Conservation (phyloP, 2,888 invertebrate species). For the Lycophotia porphyrea region DNA sequence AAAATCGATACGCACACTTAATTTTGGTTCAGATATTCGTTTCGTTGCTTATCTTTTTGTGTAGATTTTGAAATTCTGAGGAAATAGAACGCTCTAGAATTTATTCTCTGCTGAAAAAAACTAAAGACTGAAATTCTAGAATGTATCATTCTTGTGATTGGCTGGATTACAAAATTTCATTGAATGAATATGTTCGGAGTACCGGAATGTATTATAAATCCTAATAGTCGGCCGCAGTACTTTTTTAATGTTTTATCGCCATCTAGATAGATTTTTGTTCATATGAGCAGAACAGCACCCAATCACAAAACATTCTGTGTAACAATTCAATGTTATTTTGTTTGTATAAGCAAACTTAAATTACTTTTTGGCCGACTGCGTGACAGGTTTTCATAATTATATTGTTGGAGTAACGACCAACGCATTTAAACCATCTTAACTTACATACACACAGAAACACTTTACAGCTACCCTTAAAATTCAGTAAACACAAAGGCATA, state of each 20-base stretch:
- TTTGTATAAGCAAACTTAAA: not conserved
- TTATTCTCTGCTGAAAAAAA: not conserved
- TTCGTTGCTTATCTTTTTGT: slow-evolving; percentile 39
- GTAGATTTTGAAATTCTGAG: slow-evolving; percentile 21
- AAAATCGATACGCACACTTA: slow-evolving; percentile 66
- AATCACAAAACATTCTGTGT: not conserved
- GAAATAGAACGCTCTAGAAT: not conserved
- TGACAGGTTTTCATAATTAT: not conserved
- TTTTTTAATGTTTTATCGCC: not conserved
- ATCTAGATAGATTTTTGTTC: not conserved
- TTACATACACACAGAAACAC: not conserved
- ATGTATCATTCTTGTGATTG: not conserved
- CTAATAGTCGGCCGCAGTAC: no score
- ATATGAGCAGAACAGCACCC: not conserved
- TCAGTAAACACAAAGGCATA: slow-evolving; percentile 12
- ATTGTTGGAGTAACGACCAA: not conserved
- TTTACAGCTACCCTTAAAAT: slow-evolving; percentile 4
- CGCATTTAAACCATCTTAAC: no score
- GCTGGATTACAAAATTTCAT: not conserved
- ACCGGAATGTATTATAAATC: not conserved
- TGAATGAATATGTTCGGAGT: not conserved
- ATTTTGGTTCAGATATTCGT: slow-evolving; percentile 53
- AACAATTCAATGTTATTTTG: not conserved
- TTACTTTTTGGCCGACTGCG: not conserved
- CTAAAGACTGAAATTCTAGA: not conserved